phyloP scores from a whole-genome alignment of 2,888 invertebrate species.

The Criorhina ranunculi region DNA sequence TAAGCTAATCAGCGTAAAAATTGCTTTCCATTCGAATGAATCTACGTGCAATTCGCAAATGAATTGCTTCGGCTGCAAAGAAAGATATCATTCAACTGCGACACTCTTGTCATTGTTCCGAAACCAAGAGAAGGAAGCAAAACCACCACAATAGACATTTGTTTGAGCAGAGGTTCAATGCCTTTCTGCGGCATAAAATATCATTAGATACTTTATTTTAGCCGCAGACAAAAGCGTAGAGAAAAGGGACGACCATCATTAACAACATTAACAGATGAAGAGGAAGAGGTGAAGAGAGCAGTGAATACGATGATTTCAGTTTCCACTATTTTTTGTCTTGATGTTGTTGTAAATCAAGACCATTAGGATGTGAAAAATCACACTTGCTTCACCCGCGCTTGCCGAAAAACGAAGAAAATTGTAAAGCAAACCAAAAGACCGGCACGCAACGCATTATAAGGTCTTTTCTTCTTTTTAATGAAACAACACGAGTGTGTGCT shows the following conservation, averaged over 20 bases:
- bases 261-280: neutral
- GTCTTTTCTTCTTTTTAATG: conserved; percentile 11
- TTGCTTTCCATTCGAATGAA: conserved; percentile 70
- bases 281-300: conserved; percentile 8
- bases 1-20: conserved; percentile 67
- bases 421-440: conserved; percentile 47
- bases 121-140: conserved; percentile 19
- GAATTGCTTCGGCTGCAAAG: conserved; percentile 38
- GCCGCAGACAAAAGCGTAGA: conserved; percentile 22
- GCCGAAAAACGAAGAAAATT: conserved; percentile 17
- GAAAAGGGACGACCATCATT: conserved; percentile 33
- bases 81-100: conserved; percentile 62
- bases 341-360: conserved; percentile 60
- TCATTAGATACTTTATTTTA: conserved; percentile 38
- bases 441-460: conserved; percentile 59
- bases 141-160: conserved; percentile 40
- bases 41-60: conserved; percentile 50
- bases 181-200: conserved; percentile 33
- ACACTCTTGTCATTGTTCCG: conserved; percentile 42
- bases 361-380: conserved; percentile 65
- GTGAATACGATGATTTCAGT: neutral
- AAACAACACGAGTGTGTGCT: conserved; percentile 51
- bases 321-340: neutral
- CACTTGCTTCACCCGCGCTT: conserved; percentile 38
- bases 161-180: conserved; percentile 57